Conservation (phyloP, 1,140 invertebrate species). For the Camponotus pennsylvanicus region DNA sequence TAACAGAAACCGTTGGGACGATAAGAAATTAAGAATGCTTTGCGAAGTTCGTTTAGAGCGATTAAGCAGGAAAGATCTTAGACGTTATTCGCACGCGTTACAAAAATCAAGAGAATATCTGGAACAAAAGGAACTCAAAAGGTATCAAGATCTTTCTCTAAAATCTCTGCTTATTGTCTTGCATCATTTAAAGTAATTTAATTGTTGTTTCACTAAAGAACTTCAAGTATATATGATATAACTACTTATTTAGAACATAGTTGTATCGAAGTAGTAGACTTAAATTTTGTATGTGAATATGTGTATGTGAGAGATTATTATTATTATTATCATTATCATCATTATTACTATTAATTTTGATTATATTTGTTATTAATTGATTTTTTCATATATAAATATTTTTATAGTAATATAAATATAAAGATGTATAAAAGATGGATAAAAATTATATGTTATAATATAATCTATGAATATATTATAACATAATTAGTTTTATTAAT, state of each 20-base stretch:
- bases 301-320: too few relatives aligned
- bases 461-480: too few relatives aligned
- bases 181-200: constrained; percentile 17
- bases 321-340: too few relatives aligned
- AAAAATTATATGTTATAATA: too few relatives aligned
- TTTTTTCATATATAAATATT: too few relatives aligned
- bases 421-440: too few relatives aligned
- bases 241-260: background rate
- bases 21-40: constrained; percentile 74
- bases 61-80: constrained; percentile 69
- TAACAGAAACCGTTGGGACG: constrained; percentile 62
- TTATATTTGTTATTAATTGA: too few relatives aligned
- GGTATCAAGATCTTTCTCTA: constrained; percentile 72
- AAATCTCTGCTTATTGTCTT: constrained; percentile 39
- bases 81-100: constrained; percentile 71
- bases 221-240: background rate
- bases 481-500: too few relatives aligned
- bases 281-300: background rate
- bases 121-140: constrained; percentile 76
- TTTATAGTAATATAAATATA: too few relatives aligned
- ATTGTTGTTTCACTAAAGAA: background rate
- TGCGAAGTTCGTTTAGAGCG: constrained; percentile 71
- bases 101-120: constrained; percentile 76
- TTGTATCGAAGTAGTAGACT: background rate
- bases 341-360: too few relatives aligned